A percentile compares a stretch with the other conserved stretches of the same genome.
Evolutionary conservation across 2,113 vertebrate species (phyloP).

Genomic region (Nicator chloris): DNA sequence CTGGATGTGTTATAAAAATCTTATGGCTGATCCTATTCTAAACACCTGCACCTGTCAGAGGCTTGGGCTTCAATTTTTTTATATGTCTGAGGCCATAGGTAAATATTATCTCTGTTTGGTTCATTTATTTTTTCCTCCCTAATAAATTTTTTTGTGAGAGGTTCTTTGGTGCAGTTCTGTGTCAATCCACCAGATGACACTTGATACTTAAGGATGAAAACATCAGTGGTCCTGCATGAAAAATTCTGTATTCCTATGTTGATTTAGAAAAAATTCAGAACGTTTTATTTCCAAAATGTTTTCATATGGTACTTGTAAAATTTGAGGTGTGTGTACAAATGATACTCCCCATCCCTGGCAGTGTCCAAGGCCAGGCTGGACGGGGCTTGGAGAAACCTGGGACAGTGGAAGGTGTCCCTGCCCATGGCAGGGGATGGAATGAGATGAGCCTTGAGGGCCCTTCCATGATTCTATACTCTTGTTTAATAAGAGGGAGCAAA

Average conservation of each 20-base stretch:
- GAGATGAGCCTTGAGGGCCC: neutral
- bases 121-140: neutral
- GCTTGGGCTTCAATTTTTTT: neutral
- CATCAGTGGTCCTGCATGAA: neutral
- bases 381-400: neutral
- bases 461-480: neutral
- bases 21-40: neutral
- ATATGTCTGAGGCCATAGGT: neutral
- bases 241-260: neutral
- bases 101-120: neutral
- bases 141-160: neutral
- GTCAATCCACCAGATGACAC: slow-evolving; percentile 66
- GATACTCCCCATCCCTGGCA: neutral
- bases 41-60: neutral
- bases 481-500: neutral
- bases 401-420: neutral
- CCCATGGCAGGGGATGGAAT: neutral
- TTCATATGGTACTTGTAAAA: neutral
- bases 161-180: slow-evolving; percentile 50
- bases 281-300: neutral
- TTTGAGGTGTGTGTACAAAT: neutral
- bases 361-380: neutral
- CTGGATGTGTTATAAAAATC: neutral
- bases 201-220: slow-evolving; percentile 31
- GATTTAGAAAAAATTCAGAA: neutral